Evolutionary conservation across 2,888 invertebrate genomes (phyloP).

Genomic region (Hermaeophaga mercurialis): DNA sequence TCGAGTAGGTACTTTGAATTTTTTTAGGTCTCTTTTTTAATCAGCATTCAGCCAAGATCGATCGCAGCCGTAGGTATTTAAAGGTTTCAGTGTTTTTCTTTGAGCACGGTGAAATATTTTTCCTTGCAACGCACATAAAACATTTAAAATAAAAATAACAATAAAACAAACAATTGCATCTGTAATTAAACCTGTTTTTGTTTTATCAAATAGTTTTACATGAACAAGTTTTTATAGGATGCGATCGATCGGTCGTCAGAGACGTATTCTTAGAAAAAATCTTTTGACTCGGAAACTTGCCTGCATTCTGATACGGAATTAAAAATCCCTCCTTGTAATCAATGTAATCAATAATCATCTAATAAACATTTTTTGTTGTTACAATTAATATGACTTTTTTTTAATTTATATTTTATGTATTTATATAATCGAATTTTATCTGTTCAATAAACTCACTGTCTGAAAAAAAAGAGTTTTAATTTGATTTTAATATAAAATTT

Average conservation of each 20-base stretch:
- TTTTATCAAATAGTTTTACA: conserved; percentile 38
- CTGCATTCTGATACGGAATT: too few species aligned
- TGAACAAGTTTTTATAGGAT: conserved; percentile 30
- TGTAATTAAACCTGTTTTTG: conserved; percentile 38
- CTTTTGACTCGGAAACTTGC: too few species aligned
- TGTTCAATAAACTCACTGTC: too few species aligned
- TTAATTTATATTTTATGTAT: too few species aligned
- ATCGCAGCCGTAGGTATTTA: conserved; percentile 27
- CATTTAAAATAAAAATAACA: conserved; percentile 34
- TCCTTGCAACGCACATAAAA: conserved; percentile 25
- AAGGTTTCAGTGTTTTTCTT: conserved; percentile 26
- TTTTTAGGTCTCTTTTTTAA: conserved; percentile 20
- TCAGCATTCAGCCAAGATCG: conserved; percentile 21
- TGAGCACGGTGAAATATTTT: conserved; percentile 25
- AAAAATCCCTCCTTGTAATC: too few species aligned
- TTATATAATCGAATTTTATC: too few species aligned
- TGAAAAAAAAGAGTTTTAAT: too few species aligned
- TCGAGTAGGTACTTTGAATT: conserved; percentile 10
- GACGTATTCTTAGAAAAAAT: conserved; percentile 3
- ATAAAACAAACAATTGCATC: conserved; percentile 36
- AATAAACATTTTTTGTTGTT: too few species aligned
- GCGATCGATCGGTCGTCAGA: neutral
- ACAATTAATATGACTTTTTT: too few species aligned
- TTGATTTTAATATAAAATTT: too few species aligned
- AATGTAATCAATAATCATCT: too few species aligned